Percentiles rank a stretch among this genome's conserved stretches.
These are phyloP conservation scores for Dryadula phaetusa DNA, from an alignment of 2,888 invertebrate genomes.

Conservation along the genomic window DNA sequence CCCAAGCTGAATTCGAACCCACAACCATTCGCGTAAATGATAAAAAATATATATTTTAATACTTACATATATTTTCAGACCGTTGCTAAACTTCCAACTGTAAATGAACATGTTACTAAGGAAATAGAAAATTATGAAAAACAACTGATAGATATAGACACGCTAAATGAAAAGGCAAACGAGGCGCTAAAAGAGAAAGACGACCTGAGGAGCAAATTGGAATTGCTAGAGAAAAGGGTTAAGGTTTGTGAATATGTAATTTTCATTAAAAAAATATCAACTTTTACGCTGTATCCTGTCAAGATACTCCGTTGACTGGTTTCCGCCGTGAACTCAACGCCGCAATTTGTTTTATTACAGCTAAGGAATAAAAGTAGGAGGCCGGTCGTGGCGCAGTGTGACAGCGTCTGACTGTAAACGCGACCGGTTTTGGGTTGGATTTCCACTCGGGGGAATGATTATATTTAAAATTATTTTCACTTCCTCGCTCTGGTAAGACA, in stretches of 20 bases:
- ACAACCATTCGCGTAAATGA: no score
- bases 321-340: background rate
- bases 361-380: no score
- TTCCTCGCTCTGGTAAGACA: no score
- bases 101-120: slow-evolving; percentile 85
- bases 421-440: no score
- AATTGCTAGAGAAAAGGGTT: slow-evolving; percentile 88
- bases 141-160: slow-evolving; percentile 91
- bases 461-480: no score
- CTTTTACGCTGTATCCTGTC: no score
- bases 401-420: no score
- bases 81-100: slow-evolving; percentile 86
- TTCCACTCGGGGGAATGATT: no score
- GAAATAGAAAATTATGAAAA: slow-evolving; percentile 91
- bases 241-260: slow-evolving; percentile 84
- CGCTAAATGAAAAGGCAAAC: slow-evolving; percentile 87
- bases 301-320: no score
- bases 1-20: no score
- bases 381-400: no score
- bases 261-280: no score
- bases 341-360: background rate
- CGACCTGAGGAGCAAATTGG: slow-evolving; percentile 86
- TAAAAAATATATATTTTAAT: background rate
- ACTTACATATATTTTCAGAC: slow-evolving; percentile 69
- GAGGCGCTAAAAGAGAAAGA: slow-evolving; percentile 88